phyloP scores from a whole-genome alignment of 2,113 vertebrate genomes.

The Ictalurus furcatus region DNA sequence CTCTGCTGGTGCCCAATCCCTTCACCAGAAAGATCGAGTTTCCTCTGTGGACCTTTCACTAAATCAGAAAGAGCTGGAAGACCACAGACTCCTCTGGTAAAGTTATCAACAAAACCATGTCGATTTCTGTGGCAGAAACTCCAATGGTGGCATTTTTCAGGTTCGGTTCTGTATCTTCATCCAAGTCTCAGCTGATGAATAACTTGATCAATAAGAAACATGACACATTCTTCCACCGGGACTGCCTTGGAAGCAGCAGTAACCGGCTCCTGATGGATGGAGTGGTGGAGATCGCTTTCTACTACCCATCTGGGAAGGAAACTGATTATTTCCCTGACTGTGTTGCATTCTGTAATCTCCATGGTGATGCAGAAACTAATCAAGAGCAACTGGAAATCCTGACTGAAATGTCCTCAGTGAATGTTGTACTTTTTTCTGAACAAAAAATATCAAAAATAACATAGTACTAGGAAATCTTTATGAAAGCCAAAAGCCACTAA shows the following conservation, averaged over 20 bases:
- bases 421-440: constrained; percentile 62
- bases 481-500: too few relatives aligned
- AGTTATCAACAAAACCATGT: neutral
- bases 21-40: constrained; percentile 64
- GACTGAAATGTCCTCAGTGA: constrained; percentile 62
- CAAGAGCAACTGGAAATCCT: constrained; percentile 12
- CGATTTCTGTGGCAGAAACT: constrained; percentile 11
- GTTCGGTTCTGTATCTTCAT: constrained; percentile 70
- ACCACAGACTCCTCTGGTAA: neutral
- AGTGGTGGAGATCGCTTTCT: constrained; percentile 79
- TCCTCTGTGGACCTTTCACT: constrained; percentile 72
- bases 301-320: constrained; percentile 66
- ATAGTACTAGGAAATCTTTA: neutral
- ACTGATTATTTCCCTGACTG: constrained; percentile 69
- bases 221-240: constrained; percentile 70
- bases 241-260: constrained; percentile 68
- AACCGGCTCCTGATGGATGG: constrained; percentile 67
- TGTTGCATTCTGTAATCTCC: constrained; percentile 70
- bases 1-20: constrained; percentile 70
- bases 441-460: constrained; percentile 36
- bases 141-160: constrained; percentile 73
- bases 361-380: constrained; percentile 25
- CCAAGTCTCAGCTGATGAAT: constrained; percentile 79
- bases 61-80: constrained; percentile 73
- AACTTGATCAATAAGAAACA: constrained; percentile 68